A percentile compares a stretch with the other conserved stretches of the same genome.
phyloP scores from a whole-genome alignment of 2,888 invertebrate species.

The Alviniconcha strummeri region DNA sequence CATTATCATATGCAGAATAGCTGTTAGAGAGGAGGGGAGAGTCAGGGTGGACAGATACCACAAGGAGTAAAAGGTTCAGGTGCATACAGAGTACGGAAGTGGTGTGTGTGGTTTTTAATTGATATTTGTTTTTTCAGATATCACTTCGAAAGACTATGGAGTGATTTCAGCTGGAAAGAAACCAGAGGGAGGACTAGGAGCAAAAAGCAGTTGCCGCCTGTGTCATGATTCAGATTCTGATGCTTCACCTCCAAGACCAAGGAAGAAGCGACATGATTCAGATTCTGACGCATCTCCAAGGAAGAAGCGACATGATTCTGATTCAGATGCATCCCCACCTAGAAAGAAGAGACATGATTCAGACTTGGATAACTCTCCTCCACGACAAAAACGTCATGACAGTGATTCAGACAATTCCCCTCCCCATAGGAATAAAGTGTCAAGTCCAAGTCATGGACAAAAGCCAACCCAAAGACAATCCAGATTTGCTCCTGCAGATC shows the following conservation, averaged over 20 bases:
- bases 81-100: too few relatives aligned
- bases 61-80: too few relatives aligned
- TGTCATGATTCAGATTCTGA: constrained; percentile 31
- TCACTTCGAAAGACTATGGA: constrained; percentile 30
- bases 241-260: constrained; percentile 12
- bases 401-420: constrained; percentile 28
- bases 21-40: too few relatives aligned
- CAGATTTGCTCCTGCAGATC: constrained; percentile 67
- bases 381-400: constrained; percentile 60
- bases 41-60: too few relatives aligned
- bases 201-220: background rate
- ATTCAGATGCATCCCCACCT: constrained; percentile 63
- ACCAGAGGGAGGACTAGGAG: background rate
- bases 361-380: constrained; percentile 66
- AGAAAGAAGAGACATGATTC: constrained; percentile 55
- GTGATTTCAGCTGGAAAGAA: constrained; percentile 24
- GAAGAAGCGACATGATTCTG: constrained; percentile 55
- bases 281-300: constrained; percentile 40
- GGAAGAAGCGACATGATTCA: constrained; percentile 33
- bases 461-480: background rate
- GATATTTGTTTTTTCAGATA: constrained; percentile 1
- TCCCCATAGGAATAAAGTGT: background rate
- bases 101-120: too few relatives aligned
- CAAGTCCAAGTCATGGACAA: background rate
- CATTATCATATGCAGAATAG: too few relatives aligned